phyloP scores from a whole-genome alignment of 1,140 invertebrate genomes.

The Agrypnia vestita region DNA sequence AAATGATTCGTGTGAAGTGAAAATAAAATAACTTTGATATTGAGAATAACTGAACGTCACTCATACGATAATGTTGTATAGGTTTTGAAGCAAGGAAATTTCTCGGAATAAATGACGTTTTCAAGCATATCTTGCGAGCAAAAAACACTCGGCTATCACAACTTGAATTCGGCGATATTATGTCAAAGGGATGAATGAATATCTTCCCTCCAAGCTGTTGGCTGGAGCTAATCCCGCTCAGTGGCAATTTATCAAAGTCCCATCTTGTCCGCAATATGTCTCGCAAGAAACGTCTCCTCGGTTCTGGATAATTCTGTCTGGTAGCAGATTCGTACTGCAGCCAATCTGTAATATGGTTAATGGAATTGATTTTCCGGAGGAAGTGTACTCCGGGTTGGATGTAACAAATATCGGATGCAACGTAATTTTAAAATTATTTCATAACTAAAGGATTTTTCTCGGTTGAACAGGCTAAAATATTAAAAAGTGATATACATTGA shows the following conservation, averaged over 20 bases:
- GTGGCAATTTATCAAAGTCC: slow-evolving; percentile 48
- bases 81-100: too few species aligned
- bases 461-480: too few species aligned
- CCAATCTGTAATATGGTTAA: slow-evolving; percentile 54
- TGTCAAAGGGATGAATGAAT: slow-evolving; percentile 32
- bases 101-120: too few species aligned
- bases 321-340: slow-evolving; percentile 27
- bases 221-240: slow-evolving; percentile 31
- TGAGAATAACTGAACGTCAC: too few species aligned
- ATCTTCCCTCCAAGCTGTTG: slow-evolving; percentile 4
- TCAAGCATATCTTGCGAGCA: too few species aligned
- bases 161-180: slow-evolving; percentile 19
- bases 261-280: slow-evolving; percentile 51
- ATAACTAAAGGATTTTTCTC: too few species aligned
- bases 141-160: neutral
- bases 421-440: neutral
- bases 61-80: too few species aligned
- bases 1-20: too few species aligned
- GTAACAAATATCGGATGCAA: neutral
- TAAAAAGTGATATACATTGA: too few species aligned
- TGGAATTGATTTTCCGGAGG: slow-evolving; percentile 39
- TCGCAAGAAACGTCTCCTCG: slow-evolving; percentile 19
- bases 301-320: slow-evolving; percentile 29
- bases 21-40: too few species aligned
- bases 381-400: neutral